Evolutionary conservation across 2,888 invertebrate genomes (phyloP), one percentile per base, ranked within the genome.

Genomic region (Eretmocerus hayati): DNA sequence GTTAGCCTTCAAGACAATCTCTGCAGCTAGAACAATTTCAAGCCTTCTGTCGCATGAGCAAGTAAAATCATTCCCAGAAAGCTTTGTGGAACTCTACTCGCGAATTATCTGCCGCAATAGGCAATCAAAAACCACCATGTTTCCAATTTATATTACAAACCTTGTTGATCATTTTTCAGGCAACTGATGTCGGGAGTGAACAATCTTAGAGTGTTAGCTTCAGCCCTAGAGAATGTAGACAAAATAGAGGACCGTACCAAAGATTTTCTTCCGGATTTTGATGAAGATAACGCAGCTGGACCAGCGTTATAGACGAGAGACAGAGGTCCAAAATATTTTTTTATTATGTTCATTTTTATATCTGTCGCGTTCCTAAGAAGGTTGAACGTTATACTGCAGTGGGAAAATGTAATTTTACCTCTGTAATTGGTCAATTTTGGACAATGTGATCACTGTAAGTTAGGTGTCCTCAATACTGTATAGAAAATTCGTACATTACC

Each of bases 131-230:
- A n/a, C n/a, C n/a, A n/a, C n/a, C 11, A 26, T 26, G 6, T 6
- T 9, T 26, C 11, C 26, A 26, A 26, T 26, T 26, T 11, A 26
- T 26, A 26, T 26, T 6, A 11, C n/a, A n/a, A n/a, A n/a, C n/a
- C n/a, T n/a, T n/a, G n/a, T n/a, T 30, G 19, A n/a, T 44, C 21
- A 11, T 37, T 31, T 72, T 69, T n/a, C 59, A 83, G 83, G 62
- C 82, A 83, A 75, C 66, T 84, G 54, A 72, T 84, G 60, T 75
- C 75, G 51, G 84, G 84, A 38, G 83, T 84, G 43, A 81, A 81
- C 59, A 83, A 83, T 68, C 71, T 84, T 50, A 74, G 82, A 59
- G 74, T 79, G 60, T 76, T 84, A 67, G 83, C 84, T 18, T 76
- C 80, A 32, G 74, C 78, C 31, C 69, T 84, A 57, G 83, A 84